These are phyloP conservation scores for Drosophila ogumai DNA, from an alignment of 1,140 invertebrate genomes.

Conservation along the genomic window DNA sequence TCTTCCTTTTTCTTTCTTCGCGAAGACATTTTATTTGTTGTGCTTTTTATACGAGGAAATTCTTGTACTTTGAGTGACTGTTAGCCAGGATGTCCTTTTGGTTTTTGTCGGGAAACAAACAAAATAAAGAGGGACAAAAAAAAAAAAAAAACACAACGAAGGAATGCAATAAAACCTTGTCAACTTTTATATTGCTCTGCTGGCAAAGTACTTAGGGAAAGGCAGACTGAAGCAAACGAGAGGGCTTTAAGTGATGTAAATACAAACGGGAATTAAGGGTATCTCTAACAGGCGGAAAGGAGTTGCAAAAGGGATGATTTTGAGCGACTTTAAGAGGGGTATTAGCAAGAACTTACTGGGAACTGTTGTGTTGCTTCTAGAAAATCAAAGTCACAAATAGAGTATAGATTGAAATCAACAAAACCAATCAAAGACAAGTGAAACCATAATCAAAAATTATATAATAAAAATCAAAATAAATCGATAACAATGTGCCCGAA, in stretches of 20 bases:
- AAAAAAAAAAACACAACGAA: conserved; percentile 6
- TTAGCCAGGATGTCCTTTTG: conserved; percentile 36
- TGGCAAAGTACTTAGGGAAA: conserved; percentile 27
- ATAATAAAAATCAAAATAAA: conserved; percentile 8
- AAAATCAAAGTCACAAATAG: neutral
- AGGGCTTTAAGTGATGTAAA: conserved; percentile 41
- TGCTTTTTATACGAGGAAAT: conserved; percentile 26
- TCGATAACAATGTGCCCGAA: conserved; percentile 71
- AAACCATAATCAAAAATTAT: conserved; percentile 7
- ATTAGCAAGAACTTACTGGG: neutral
- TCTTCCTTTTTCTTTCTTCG: neutral
- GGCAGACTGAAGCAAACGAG: neutral
- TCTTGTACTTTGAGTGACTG: conserved; percentile 38
- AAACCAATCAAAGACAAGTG: neutral
- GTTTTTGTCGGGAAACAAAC: conserved; percentile 6
- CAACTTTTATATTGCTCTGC: conserved; percentile 51
- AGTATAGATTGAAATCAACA: neutral
- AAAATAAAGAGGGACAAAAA: neutral
- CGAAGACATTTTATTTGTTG: conserved; percentile 22
- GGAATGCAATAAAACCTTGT: conserved; percentile 47
- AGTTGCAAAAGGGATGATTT: neutral
- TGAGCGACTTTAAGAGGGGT: no score
- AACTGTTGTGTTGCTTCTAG: neutral
- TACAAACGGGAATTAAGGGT: conserved; percentile 21
- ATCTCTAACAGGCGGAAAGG: neutral